Base-by-base conservation (phyloP, 1,140 invertebrate genomes). In the Pseudomyrmex sp. region DNA sequence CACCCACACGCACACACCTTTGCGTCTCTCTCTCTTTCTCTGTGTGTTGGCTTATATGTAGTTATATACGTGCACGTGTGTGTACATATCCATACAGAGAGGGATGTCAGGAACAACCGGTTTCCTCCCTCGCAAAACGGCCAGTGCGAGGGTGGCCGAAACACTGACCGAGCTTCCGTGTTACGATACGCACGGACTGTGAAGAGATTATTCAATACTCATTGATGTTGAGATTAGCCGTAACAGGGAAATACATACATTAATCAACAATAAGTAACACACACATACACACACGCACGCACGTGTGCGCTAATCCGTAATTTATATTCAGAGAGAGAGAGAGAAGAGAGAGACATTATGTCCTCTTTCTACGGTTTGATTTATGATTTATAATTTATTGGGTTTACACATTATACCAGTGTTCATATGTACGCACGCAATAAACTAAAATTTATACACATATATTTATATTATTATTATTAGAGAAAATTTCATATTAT, bases 161-260 rank as follows among this genome's bases (percentile, higher is more conserved):
- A 89, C 82, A 89, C 88, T 89, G 87, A 89, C 84, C 87, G 88
- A 89, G 75, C 88, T 88, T 89, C 74, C 73, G 80, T 66, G n/a
- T 73, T 48, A 79, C 48, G 56, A 62, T 18, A 61, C 44, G 62
- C 75, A 56, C 66, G 50, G 20, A 50, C 50, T 52, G 63, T 44
- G 66, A 66, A 20, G 76, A 76, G 69, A 72, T 82, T 87, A 58
- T 54, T 70, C 63, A 58, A 68, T 56, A 44, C 68, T 54, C 26
- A 8, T 70, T 54, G 20, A 13, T 12, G 10, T 7, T 13, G 13
- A 8, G 7, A 74, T 58, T 5, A 18, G 12, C 26, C 23, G 5
- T 12, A 13, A 62, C 13, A 62, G 23, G 26, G 20, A 61, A 61
- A 59, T 20, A 61, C 9, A 61, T 12, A 18, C 13, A 2, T n/a